phyloP scores from a whole-genome alignment of 2,113 vertebrate species.

The Serinus canaria region DNA sequence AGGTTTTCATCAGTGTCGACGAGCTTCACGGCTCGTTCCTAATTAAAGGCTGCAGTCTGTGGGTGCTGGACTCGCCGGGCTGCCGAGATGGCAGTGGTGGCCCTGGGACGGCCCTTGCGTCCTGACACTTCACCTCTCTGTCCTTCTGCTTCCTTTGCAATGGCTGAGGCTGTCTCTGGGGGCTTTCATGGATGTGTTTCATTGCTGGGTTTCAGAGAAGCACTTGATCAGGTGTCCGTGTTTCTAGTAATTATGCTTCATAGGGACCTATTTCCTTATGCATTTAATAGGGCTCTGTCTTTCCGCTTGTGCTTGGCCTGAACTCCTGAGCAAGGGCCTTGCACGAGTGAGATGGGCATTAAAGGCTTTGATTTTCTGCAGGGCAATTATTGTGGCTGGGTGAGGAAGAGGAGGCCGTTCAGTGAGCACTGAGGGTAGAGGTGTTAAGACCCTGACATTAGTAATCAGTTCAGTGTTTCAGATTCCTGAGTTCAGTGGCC shows the following conservation, averaged over 20 bases:
- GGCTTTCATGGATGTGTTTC: background rate
- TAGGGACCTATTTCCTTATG: constrained; percentile 7
- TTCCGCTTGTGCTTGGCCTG: background rate
- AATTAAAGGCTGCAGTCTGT: background rate
- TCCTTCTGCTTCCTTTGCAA: background rate
- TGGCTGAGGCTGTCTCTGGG: background rate
- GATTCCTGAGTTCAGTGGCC: background rate
- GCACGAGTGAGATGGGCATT: background rate
- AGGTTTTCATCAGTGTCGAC: background rate
- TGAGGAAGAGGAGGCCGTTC: constrained; percentile 2
- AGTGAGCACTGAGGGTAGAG: background rate
- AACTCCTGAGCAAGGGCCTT: background rate
- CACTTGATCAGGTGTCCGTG: background rate
- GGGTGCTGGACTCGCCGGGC: background rate
- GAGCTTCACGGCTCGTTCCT: background rate
- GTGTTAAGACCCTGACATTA: background rate
- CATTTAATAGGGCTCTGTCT: constrained; percentile 29
- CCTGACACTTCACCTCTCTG: background rate
- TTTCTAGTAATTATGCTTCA: background rate
- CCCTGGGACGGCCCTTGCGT: background rate
- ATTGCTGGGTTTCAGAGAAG: background rate
- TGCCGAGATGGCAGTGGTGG: background rate
- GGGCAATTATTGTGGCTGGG: constrained; percentile 14
- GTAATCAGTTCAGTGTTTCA: background rate
- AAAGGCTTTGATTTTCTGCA: constrained; percentile 4